phyloP scores from a whole-genome alignment of 2,888 invertebrate genomes.

The Dicyrtomina minuta region DNA sequence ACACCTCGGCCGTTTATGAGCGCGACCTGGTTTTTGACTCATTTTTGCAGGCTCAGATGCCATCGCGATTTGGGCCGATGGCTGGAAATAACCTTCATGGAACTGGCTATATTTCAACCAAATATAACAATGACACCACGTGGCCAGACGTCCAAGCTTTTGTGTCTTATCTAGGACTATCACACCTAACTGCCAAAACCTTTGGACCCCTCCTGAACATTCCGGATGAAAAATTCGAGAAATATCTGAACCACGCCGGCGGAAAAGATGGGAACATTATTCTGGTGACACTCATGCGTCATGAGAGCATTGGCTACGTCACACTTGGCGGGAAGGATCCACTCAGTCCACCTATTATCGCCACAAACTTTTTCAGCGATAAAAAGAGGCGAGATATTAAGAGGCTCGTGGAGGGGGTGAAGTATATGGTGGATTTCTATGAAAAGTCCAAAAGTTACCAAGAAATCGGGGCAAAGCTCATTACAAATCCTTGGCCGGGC shows the following conservation, averaged over 20 bases:
- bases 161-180: slow-evolving; percentile 9
- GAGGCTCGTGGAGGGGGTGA: not conserved
- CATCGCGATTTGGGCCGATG: slow-evolving; percentile 3
- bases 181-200: not conserved
- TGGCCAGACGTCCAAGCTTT: slow-evolving; percentile 20
- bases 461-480: slow-evolving; percentile 6
- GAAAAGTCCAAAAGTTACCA: slow-evolving; percentile 15
- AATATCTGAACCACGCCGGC: not conserved
- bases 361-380: slow-evolving; percentile 19
- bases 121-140: slow-evolving; percentile 19
- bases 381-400: not conserved
- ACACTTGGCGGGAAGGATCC: slow-evolving; percentile 19
- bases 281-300: slow-evolving; percentile 11
- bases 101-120: slow-evolving; percentile 21
- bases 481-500: slow-evolving; percentile 18
- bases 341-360: not conserved
- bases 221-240: not conserved
- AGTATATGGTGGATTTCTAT: slow-evolving; percentile 11
- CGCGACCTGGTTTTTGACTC: slow-evolving; percentile 21
- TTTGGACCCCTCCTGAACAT: slow-evolving; percentile 19
- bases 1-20: slow-evolving; percentile 14
- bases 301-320: slow-evolving; percentile 9
- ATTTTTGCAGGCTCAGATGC: not conserved
- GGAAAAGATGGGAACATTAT: slow-evolving; percentile 19
- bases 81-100: slow-evolving; percentile 20